Evolutionary conservation across 1,140 invertebrate species (phyloP), one percentile per base, ranked within the genome.

Genomic region (Lithobius niger): DNA sequence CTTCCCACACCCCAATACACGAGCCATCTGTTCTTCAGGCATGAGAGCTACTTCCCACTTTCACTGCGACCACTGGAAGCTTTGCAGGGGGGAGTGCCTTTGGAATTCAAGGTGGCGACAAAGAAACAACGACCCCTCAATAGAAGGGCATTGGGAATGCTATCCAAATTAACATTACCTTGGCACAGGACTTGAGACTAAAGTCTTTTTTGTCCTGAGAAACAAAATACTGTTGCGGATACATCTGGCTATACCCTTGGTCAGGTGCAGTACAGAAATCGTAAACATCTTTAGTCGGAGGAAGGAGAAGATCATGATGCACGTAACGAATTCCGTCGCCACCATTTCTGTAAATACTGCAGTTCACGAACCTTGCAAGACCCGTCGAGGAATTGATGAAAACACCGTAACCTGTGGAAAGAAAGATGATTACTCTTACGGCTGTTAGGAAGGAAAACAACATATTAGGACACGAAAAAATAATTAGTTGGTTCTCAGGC

Each of bases 301-400:
- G 86, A 0, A 80, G 82, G 1, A 87, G 84, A 43, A 13, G 80
- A 65, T 92, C 86, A 61, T 88, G 81, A 45, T 84, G 81, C 18
- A 87, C 78, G 69, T 86, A 92, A 66, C 84, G 82, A 31, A 95
- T 71, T 16, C 90, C 91, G 70, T 95, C 89, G 0, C 78, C 87
- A 1, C 81, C 83, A 69, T 94, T 95, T 59, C 86, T 80, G 36
- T 78, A 76, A 18, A 94, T 74, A 16, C 75, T 71, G 62, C 83
- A 86, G 55, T 81, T 79, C 42, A 83, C 78, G 1, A 93, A 73
- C 52, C 78, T 76, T 0, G 82, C 77, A 60, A 82, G 72, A 15
- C 88, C 89, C 59, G 79, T 81, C 18, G 85, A 88, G 49, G 85
- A 88, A 69, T 94, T 95, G 1, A 94, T 76, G 69, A 86, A 93